Evolutionary conservation across 2,113 vertebrate species (phyloP), one percentile per base, ranked within the genome.

Genomic region (Etia nguti): DNA sequence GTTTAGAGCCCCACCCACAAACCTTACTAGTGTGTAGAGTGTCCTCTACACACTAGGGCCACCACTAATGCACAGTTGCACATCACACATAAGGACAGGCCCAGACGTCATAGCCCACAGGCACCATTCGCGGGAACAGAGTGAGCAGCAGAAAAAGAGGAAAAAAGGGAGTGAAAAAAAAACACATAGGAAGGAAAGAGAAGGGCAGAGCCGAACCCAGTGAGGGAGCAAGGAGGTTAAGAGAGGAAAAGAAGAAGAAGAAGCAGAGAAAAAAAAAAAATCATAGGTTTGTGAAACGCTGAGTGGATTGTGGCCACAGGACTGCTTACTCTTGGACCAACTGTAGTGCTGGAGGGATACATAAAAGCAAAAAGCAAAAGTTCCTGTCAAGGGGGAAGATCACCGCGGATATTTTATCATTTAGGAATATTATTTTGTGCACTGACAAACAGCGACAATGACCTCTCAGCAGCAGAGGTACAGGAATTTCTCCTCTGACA

Each of bases 401-500:
- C 12, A 4, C 11, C 15, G 29, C 59, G 77, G 73, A 87, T 85
- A 80, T 82, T 87, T 82, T 55, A 62, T 80, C 20, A 56, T 85
- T 41, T 80, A 81, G 82, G 89, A 90, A 50, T 90, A 84, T 70
- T 84, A 55, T 79, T 89, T 18, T 62, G 77, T 16, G 52, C 26
- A 15, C 68, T 55, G 86, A 87, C 62, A 82, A 41, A 59, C 52
- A 2, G 79, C 65, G 65, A 93, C 82, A 24, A 97, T 97, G 96
- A 96, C 81, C 88, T 86, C 87, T 50, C 87, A 75, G 50, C 90
- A 92, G 31, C 92, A 95, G 92, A 96, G 62, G 87, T 92, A 90
- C 88, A 96, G 94, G 92, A 96, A 96, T 88, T 82, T 91, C 73
- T 97, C 96, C 68, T 75, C 86, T 38, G 96, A 93, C 88, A 90